These are phyloP conservation scores for Pseudeuparius sepicola DNA, from an alignment of 2,888 invertebrate species.

Conservation along the genomic window DNA sequence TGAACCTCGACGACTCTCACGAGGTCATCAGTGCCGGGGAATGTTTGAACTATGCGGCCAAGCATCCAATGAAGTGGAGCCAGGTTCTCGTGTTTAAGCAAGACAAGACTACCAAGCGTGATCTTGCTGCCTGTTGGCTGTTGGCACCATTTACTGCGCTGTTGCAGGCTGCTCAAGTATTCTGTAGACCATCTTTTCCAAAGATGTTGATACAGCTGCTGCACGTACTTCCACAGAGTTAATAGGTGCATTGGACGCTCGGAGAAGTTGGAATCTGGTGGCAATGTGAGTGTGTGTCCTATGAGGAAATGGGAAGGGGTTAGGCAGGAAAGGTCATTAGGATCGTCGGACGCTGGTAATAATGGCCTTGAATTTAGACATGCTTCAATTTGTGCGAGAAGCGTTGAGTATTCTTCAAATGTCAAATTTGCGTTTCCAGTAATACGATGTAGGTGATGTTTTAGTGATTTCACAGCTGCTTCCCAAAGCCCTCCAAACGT, in stretches of 20 bases:
- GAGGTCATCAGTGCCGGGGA: conserved; percentile 14
- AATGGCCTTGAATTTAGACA: conserved; percentile 29
- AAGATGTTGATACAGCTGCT: conserved; percentile 20
- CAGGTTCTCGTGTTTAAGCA: conserved; percentile 18
- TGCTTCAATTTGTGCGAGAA: conserved; percentile 27
- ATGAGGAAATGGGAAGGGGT: conserved; percentile 27
- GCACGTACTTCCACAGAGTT: conserved; percentile 20
- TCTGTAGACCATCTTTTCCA: conserved; percentile 22
- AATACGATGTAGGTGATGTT: conserved; percentile 25
- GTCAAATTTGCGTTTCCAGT: conserved; percentile 22
- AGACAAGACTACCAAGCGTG: conserved; percentile 9
- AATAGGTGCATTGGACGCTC: conserved; percentile 14
- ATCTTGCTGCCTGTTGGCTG: conserved; percentile 1
- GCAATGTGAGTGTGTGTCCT: conserved; percentile 18
- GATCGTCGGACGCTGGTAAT: conserved; percentile 22
- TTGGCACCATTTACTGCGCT: conserved; percentile 17
- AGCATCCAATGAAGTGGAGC: conserved; percentile 16
- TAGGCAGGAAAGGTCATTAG: conserved; percentile 20
- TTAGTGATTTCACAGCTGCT: conserved; percentile 25
- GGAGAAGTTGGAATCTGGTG: conserved; percentile 18
- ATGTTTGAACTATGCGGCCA: conserved; percentile 11
- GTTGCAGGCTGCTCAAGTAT: conserved; percentile 22
- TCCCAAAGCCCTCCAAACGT: no score
- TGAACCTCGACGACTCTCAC: conserved; percentile 16
- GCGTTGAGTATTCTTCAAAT: conserved; percentile 28